A percentile compares a stretch with the other conserved stretches of the same genome.
Evolutionary conservation across 2,113 vertebrate genomes (phyloP).

Genomic region (Cyrtonyx montezumae): DNA sequence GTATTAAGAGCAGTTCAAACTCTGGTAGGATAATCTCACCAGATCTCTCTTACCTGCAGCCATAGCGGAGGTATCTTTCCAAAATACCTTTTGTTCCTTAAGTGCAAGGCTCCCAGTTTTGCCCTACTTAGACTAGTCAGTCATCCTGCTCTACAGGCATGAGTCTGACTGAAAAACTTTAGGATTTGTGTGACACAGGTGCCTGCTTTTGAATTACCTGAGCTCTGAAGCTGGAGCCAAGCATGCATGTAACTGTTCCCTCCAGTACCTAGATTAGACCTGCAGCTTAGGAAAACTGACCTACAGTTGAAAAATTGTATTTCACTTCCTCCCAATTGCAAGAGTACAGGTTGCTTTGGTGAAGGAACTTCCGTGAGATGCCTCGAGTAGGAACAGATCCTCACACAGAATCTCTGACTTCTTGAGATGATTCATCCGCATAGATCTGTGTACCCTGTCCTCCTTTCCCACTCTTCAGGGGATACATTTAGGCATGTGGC

Average conservation of each 20-base stretch:
- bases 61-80: background rate
- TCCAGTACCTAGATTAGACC: background rate
- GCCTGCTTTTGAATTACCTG: background rate
- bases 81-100: background rate
- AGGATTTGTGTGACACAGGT: background rate
- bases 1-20: background rate
- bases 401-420: background rate
- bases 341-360: background rate
- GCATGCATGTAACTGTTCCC: background rate
- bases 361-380: background rate
- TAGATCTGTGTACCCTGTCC: constrained; percentile 17
- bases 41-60: background rate
- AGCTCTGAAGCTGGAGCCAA: background rate
- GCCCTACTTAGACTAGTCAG: background rate
- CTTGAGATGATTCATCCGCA: constrained; percentile 2
- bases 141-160: background rate
- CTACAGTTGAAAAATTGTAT: background rate
- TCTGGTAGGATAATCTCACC: background rate
- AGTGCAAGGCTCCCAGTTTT: background rate
- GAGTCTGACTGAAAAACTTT: background rate
- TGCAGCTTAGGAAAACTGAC: background rate
- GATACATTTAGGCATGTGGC: constrained; percentile 25
- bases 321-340: background rate
- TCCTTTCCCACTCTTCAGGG: background rate
- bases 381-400: constrained; percentile 12